phyloP scores from a whole-genome alignment of 1,140 invertebrate genomes.

The Papilio machaon region DNA sequence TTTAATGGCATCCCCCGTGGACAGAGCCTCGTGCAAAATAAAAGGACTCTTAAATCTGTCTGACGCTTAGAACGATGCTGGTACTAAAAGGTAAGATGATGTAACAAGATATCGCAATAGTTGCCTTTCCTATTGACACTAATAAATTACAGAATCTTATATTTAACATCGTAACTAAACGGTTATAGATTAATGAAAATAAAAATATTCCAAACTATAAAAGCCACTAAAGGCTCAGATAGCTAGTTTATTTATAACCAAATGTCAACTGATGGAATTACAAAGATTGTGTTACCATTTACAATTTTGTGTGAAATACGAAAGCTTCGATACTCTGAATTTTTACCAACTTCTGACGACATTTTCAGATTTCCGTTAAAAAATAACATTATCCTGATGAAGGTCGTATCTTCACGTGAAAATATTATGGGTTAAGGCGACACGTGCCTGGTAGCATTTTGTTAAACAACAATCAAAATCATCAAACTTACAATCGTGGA shows the following conservation, averaged over 20 bases:
- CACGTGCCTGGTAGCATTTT: no score
- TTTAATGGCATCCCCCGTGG: slow-evolving; percentile 32
- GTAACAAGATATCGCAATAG: slow-evolving; percentile 28
- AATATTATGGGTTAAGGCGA: no score
- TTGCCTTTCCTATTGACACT: not conserved
- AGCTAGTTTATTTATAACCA: not conserved
- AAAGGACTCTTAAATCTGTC: slow-evolving; percentile 36
- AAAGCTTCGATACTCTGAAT: no score
- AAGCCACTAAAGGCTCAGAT: not conserved
- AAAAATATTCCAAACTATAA: not conserved
- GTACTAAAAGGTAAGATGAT: slow-evolving; percentile 21
- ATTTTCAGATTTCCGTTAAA: no score
- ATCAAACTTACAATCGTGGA: not conserved
- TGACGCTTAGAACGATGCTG: slow-evolving; percentile 15
- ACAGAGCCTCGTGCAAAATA: slow-evolving; percentile 27
- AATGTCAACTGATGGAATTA: not conserved
- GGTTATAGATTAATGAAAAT: not conserved
- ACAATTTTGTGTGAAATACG: no score
- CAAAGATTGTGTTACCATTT: no score
- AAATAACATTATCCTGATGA: no score
- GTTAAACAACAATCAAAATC: no score
- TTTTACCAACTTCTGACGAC: no score
- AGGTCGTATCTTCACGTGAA: no score
- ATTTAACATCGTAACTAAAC: not conserved
- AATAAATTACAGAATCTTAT: not conserved